phyloP scores from a whole-genome alignment of 2,113 vertebrate genomes.

The Beaufortia kweichowensis region DNA sequence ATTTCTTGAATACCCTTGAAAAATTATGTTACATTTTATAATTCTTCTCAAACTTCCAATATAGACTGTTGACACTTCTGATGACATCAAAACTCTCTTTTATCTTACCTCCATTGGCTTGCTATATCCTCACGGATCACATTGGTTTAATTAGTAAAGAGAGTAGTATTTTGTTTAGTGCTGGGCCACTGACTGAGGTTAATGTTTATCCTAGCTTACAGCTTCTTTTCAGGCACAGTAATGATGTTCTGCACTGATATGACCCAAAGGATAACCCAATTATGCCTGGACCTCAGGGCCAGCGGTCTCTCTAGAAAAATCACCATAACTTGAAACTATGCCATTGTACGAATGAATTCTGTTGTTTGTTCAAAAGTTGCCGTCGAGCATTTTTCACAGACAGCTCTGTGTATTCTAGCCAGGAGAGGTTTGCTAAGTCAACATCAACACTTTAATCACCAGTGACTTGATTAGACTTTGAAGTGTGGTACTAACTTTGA shows the following conservation, averaged over 20 bases:
- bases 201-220: slow-evolving; percentile 60
- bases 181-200: slow-evolving; percentile 65
- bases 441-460: not conserved
- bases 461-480: slow-evolving; percentile 6
- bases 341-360: slow-evolving; percentile 43
- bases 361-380: slow-evolving; percentile 28
- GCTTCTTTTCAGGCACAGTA: slow-evolving; percentile 65
- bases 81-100: not conserved
- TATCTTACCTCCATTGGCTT: not conserved
- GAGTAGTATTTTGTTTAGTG: slow-evolving; percentile 62
- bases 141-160: slow-evolving; percentile 68
- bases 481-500: slow-evolving; percentile 3
- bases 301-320: slow-evolving; percentile 52
- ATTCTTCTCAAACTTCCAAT: no score
- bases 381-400: slow-evolving; percentile 25
- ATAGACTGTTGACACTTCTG: not conserved
- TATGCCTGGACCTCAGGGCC: slow-evolving; percentile 55
- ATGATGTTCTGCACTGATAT: slow-evolving; percentile 60
- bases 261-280: slow-evolving; percentile 64
- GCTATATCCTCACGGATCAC: slow-evolving; percentile 1
- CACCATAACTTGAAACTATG: slow-evolving; percentile 40
- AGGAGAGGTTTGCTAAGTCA: not conserved
- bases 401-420: slow-evolving; percentile 15
- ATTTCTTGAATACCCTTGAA: no score
- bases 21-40: no score